phyloP scores from a whole-genome alignment of 2,113 vertebrate genomes.

The Probosciger aterrimus region DNA sequence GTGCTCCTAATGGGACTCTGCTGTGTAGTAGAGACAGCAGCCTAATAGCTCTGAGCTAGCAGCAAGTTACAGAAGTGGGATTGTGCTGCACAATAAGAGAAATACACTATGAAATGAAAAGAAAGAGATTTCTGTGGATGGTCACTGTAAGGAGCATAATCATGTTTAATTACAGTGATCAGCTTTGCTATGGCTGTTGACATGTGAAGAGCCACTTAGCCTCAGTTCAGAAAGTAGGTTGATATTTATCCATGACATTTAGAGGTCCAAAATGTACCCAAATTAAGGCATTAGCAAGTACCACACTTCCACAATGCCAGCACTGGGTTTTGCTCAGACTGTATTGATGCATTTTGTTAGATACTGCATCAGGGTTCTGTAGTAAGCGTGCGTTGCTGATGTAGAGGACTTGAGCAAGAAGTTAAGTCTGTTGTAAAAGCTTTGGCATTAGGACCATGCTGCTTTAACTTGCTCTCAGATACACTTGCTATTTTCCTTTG shows the following conservation, averaged over 20 bases:
- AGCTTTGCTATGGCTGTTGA: background rate
- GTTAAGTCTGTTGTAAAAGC: background rate
- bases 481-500: background rate
- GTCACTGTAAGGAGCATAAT: background rate
- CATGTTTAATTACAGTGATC: background rate
- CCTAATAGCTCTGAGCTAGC: background rate
- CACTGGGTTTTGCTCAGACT: background rate
- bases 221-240: background rate
- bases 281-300: background rate
- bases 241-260: background rate
- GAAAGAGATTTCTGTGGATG: background rate
- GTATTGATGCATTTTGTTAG: background rate
- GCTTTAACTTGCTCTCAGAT: background rate
- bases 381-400: rapidly evolving
- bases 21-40: background rate
- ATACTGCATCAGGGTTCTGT: background rate
- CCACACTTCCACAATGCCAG: background rate
- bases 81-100: background rate
- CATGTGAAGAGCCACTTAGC: background rate
- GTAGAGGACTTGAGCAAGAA: background rate
- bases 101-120: background rate
- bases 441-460: background rate
- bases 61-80: background rate
- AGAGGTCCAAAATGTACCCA: background rate
- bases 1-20: background rate